These are phyloP conservation scores for Mastomys natalensis DNA, from an alignment of 2,113 vertebrate species.

Conservation along the genomic window DNA sequence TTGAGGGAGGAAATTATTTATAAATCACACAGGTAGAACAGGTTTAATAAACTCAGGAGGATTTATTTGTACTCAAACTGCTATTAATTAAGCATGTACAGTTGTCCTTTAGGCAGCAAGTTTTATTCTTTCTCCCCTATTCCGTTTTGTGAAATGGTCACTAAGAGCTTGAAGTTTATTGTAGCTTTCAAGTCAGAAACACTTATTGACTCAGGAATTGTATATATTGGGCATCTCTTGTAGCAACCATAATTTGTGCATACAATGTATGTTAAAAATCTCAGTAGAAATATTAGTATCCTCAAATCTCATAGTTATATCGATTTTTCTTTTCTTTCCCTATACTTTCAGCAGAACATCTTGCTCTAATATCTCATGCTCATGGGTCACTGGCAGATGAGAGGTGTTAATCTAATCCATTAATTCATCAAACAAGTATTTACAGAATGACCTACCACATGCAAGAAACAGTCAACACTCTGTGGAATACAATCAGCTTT, in stretches of 20 bases:
- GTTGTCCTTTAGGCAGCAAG: not conserved
- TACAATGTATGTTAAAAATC: not conserved
- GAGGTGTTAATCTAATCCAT: conserved; percentile 6
- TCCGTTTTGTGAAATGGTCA: not conserved
- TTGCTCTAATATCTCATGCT: not conserved
- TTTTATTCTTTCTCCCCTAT: not conserved
- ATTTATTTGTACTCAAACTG: conserved; percentile 12
- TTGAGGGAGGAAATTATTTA: not conserved
- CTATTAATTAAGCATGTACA: conserved; percentile 24
- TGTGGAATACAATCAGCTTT: not conserved
- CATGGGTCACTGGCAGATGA: conserved; percentile 33
- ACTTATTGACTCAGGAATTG: not conserved
- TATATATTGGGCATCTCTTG: not conserved
- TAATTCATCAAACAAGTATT: conserved; percentile 40
- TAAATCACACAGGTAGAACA: not conserved
- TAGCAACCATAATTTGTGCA: not conserved
- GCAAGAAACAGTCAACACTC: not conserved
- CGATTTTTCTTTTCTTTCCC: conserved; percentile 15
- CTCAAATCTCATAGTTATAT: not conserved
- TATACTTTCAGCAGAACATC: conserved; percentile 34
- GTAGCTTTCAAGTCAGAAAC: not conserved
- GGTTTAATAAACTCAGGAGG: conserved; percentile 17
- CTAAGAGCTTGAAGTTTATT: conserved; percentile 45
- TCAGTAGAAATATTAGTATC: not conserved
- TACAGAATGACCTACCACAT: conserved; percentile 30